Percentiles rank a stretch among this genome's conserved stretches.
These are phyloP conservation scores for Metopolophium dirhodum DNA, from an alignment of 1,140 invertebrate species.

Conservation along the genomic window DNA sequence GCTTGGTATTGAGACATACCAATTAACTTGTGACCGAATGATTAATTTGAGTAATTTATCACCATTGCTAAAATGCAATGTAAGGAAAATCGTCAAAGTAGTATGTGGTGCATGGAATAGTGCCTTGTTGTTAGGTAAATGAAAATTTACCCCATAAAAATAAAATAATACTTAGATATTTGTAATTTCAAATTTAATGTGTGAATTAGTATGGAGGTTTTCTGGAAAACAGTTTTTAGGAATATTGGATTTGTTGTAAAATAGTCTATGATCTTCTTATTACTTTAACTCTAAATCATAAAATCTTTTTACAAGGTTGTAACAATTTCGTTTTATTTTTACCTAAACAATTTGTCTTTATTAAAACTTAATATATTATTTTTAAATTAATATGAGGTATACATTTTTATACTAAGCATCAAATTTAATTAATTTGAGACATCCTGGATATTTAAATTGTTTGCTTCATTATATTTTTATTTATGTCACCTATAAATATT, in stretches of 20 bases:
- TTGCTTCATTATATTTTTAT: background rate
- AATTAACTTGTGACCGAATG: conserved; percentile 52
- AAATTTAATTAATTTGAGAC: background rate
- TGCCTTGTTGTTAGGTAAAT: conserved; percentile 22
- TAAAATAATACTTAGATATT: background rate
- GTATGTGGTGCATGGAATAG: conserved; percentile 48
- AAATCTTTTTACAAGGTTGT: background rate
- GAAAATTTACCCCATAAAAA: background rate
- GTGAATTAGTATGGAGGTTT: background rate
- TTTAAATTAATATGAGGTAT: background rate
- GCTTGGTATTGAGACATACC: conserved; percentile 62
- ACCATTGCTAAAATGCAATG: conserved; percentile 22
- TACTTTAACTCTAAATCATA: background rate
- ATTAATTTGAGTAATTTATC: conserved; percentile 51
- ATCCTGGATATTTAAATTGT: background rate
- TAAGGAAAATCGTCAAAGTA: conserved; percentile 34
- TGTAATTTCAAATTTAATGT: background rate
- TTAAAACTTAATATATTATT: background rate
- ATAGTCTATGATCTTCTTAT: background rate
- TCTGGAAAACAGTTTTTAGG: background rate
- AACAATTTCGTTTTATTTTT: background rate
- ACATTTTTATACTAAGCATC: background rate
- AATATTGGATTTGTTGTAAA: background rate
- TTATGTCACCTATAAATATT: background rate
- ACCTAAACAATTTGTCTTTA: background rate